Percentiles rank a stretch among this genome's conserved stretches.
phyloP scores from a whole-genome alignment of 2,113 vertebrate species.

The Thalassoma bifasciatum region DNA sequence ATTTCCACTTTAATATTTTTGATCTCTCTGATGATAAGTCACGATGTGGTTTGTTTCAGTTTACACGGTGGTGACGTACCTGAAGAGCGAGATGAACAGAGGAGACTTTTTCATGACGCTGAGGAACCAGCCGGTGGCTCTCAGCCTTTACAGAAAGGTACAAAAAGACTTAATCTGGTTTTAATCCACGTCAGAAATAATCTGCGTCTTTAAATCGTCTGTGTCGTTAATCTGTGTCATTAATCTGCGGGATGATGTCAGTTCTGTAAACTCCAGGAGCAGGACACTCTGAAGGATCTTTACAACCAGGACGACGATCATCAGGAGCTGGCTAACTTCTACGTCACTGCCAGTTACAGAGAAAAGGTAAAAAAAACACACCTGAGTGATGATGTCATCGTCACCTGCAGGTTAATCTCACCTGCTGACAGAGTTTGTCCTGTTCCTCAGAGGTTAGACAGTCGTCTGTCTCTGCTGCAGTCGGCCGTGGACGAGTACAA shows the following conservation, averaged over 20 bases:
- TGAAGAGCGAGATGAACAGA: slow-evolving; percentile 95
- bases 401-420: not conserved
- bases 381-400: too few relatives aligned
- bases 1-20: too few relatives aligned
- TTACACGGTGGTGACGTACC: slow-evolving; percentile 91
- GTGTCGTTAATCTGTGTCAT: too few relatives aligned
- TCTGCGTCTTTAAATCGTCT: too few relatives aligned
- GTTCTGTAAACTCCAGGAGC: slow-evolving; percentile 96
- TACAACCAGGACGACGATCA: slow-evolving; percentile 97
- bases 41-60: slow-evolving; percentile 84
- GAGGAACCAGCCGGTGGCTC: slow-evolving; percentile 93
- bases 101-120: slow-evolving; percentile 98
- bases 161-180: not conserved
- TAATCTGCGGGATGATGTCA: slow-evolving; percentile 55
- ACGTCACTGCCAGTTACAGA: slow-evolving; percentile 88
- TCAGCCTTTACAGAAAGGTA: slow-evolving; percentile 95
- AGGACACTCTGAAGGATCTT: slow-evolving; percentile 93
- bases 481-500: slow-evolving; percentile 92
- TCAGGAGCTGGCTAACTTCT: slow-evolving; percentile 93
- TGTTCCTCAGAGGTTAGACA: slow-evolving; percentile 86
- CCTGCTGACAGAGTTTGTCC: too few relatives aligned
- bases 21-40: too few relatives aligned
- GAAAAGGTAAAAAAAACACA: slow-evolving; percentile 81
- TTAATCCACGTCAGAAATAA: too few relatives aligned
- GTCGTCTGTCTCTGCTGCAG: slow-evolving; percentile 88